Evolutionary conservation across 2,113 vertebrate species (phyloP).

Genomic region (Lipophrys pholis): DNA sequence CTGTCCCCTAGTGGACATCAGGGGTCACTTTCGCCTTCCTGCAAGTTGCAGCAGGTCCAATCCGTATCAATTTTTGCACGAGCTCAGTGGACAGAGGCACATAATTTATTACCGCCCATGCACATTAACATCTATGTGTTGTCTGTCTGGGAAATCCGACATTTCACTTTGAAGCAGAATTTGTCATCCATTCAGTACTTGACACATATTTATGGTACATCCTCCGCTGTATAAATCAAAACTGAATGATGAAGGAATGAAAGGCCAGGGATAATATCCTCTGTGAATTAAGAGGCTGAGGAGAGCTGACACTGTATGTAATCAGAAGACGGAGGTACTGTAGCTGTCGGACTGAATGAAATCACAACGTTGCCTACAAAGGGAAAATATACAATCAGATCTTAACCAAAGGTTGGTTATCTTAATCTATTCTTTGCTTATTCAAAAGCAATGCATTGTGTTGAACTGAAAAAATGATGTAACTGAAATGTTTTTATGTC

Average conservation of each 20-base stretch:
- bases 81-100: constrained; percentile 8
- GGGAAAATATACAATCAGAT: background rate
- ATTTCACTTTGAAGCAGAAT: constrained; percentile 44
- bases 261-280: constrained; percentile 16
- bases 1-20: constrained; percentile 78
- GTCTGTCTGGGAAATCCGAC: constrained; percentile 34
- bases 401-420: background rate
- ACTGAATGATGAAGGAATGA: constrained; percentile 39
- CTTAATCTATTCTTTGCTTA: background rate
- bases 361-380: constrained; percentile 18
- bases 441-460: constrained; percentile 3
- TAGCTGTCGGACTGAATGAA: constrained; percentile 9
- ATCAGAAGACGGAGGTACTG: constrained; percentile 12
- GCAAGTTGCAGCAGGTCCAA: constrained; percentile 7
- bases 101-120: constrained; percentile 34
- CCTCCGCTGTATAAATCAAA: constrained; percentile 51
- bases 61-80: constrained; percentile 24
- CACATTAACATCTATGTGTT: constrained; percentile 43
- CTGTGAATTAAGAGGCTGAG: constrained; percentile 38
- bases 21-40: constrained; percentile 10
- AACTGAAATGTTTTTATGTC: background rate
- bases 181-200: constrained; percentile 46
- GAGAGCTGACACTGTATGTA: constrained; percentile 37
- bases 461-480: background rate
- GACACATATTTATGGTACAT: constrained; percentile 44